Evolutionary conservation across 2,888 invertebrate species (phyloP).

Genomic region (Melitaea athalia): DNA sequence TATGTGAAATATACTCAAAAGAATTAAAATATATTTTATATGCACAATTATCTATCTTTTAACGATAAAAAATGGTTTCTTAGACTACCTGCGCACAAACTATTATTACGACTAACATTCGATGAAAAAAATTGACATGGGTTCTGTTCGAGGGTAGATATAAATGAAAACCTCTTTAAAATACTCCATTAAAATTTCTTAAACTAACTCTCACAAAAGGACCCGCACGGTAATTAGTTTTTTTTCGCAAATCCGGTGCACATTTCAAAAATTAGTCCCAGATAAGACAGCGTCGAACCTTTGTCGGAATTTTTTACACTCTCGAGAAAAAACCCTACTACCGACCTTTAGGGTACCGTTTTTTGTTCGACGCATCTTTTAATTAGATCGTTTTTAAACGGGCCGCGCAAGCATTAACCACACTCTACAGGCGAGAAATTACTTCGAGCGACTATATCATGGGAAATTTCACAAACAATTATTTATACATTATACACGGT

Average conservation of each 20-base stretch:
- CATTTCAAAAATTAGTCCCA: constrained; percentile 62
- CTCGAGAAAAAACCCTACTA: constrained; percentile 53
- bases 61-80: not conserved
- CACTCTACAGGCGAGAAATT: constrained; percentile 38
- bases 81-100: not conserved
- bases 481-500: constrained; percentile 38
- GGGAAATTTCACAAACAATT: constrained; percentile 42
- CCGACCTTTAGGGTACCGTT: constrained; percentile 60
- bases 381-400: constrained; percentile 60
- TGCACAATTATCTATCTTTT: not conserved
- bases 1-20: too few relatives aligned
- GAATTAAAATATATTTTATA: too few relatives aligned
- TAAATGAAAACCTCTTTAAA: constrained; percentile 19
- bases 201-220: constrained; percentile 34
- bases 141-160: constrained; percentile 31
- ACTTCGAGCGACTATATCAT: constrained; percentile 31
- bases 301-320: constrained; percentile 74
- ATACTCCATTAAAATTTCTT: constrained; percentile 24
- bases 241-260: constrained; percentile 54
- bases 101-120: constrained; percentile 5
- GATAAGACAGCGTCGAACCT: constrained; percentile 60
- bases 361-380: constrained; percentile 72
- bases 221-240: constrained; percentile 49
- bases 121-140: constrained; percentile 7
- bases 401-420: constrained; percentile 27